These are phyloP conservation scores for Helicoverpa assulta DNA, from an alignment of 2,888 invertebrate species.

Conservation along the genomic window DNA sequence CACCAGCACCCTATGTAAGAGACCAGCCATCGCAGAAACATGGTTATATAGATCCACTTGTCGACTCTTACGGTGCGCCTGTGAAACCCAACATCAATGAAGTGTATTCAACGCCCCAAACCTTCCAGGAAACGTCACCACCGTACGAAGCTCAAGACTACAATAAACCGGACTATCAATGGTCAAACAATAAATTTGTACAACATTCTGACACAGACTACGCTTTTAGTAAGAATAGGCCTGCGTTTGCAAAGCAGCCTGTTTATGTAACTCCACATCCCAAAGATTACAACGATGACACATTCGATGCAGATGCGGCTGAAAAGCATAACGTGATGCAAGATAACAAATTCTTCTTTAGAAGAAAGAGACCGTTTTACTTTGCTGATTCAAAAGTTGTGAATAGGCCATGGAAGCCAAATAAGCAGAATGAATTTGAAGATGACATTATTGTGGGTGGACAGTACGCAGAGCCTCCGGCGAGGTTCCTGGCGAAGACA, in stretches of 20 bases:
- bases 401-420: conserved; percentile 69
- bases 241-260: conserved; percentile 11
- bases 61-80: conserved; percentile 78
- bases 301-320: neutral
- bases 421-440: conserved; percentile 58
- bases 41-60: conserved; percentile 74
- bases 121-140: conserved; percentile 54
- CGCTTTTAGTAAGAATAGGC: conserved; percentile 38
- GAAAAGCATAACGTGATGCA: conserved; percentile 15
- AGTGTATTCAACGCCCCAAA: conserved; percentile 60
- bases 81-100: conserved; percentile 64
- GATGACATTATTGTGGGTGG: conserved; percentile 81
- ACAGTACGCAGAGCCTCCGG: conserved; percentile 85
- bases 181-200: conserved; percentile 63
- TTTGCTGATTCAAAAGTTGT: conserved; percentile 62
- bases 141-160: conserved; percentile 51
- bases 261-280: conserved; percentile 34
- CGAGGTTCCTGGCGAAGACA: conserved; percentile 74
- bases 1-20: conserved; percentile 66
- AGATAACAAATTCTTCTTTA: conserved; percentile 51
- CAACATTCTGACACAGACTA: conserved; percentile 62
- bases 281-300: conserved; percentile 11
- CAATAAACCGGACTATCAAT: conserved; percentile 62
- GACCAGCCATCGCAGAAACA: conserved; percentile 64
- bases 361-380: conserved; percentile 66